Evolutionary conservation across 2,888 invertebrate genomes (phyloP), one percentile per base, ranked within the genome.

Genomic region (Machimus rusticus): DNA sequence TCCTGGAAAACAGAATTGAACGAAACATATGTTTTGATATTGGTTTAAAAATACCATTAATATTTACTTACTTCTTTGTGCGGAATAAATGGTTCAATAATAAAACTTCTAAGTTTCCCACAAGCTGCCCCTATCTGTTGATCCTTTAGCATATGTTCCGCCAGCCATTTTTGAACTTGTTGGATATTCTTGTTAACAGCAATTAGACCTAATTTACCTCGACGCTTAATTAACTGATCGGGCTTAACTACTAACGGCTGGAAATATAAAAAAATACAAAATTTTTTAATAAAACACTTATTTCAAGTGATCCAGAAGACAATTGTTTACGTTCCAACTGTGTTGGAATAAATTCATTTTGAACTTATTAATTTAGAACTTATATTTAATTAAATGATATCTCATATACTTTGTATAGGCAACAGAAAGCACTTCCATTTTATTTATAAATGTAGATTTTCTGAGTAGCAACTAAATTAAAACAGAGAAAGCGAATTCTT

Each of bases 201-300:
- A 90, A 99, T 99, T 85, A 99, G 94, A 0, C 99, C 99, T 87
- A 99, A 95, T 93, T 99, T 99, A 87, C 99, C 99, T 87, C 99
- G 95, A 39, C 99, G 94, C 93, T 99, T 99, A 92, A 99, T 99
- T 93, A 99, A 94, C 94, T 99, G 99, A 93, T 99, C 99, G 0
- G 99, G 99, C 92, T 99, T 99, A n/a, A 98, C 99, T 4, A 99
- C 99, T 90, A 99, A 94, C 93, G 96, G 95, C 97, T 97, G 93
- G 46, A 92, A 92, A 87, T 43, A 31, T 16, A 55, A 2, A 76
- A 28, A 74, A 79, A 4, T 31, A 14, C 39, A 43, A 76, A 46
- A 5, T 79, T 12, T 3, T 39, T 79, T 43, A 43, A 23, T 79
- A 43, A 16, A n/a, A 37, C 14, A 34, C 6, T 34, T 34, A 34